Evolutionary conservation across 2,797 vertebrate genomes (phyloP), one percentile per base, ranked within the genome.

Genomic region (Spheniscus humboldti): DNA sequence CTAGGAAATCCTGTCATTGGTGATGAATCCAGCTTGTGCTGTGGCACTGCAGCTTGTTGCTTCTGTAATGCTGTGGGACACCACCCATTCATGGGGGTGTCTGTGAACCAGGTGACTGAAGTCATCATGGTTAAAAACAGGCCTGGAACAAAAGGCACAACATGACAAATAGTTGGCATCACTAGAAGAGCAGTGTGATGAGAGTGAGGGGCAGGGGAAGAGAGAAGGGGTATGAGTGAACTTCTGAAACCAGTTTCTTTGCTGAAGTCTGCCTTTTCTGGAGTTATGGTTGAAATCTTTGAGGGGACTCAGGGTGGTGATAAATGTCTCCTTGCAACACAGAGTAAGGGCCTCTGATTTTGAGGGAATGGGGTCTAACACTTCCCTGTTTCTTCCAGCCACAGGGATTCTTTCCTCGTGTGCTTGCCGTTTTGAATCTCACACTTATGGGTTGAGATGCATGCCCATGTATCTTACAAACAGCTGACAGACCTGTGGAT

Each of bases 371-470:
- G 27, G 25, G 3, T 78, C 35, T 43, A 60, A 41, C 30, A 11
- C 13, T 33, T 59, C 5, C 31, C 37, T 35, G 1, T 76, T 89
- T 87, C 22, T 87, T 75, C 31, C 30, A 83, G 25, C 18, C 27
- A 6, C 9, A 12, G 37, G 63, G 15, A 57, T 67, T 88, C 59
- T 90, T 88, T 41, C 5, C 23, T 82, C 5, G 0, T n/a, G 7
- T 9, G 3, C 25, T 28, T 78, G 11, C 27, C 69, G 9, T 53
- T 94, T 57, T 66, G 47, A 39, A 41, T 80, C 47, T 82, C 37
- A 28, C 23, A 76, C 22, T 76, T 64, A 23, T 0, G 0, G 23
- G 12, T 11, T 35, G 33, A 84, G n/a, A 24, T 33, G 11, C 33
- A 31, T 45, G 14, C 25, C 43, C 13, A 4, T 20, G 20, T 43